Evolutionary conservation across 2,888 invertebrate genomes (phyloP), one percentile per base, ranked within the genome.

Genomic region (Microdon myrmicae): DNA sequence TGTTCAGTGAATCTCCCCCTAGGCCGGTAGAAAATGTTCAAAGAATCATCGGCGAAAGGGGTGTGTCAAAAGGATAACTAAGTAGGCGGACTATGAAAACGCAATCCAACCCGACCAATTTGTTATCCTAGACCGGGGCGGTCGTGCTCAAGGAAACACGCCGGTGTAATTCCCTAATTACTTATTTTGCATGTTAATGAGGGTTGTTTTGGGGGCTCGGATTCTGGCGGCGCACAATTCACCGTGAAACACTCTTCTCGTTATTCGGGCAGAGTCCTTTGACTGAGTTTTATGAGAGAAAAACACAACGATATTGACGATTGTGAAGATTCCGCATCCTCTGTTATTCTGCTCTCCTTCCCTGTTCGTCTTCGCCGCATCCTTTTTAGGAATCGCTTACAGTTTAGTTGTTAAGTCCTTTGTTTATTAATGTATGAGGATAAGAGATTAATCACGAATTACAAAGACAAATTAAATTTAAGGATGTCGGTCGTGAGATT

Each of bases 171-270:
- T 47, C 47, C 29, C 31, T 47, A 41, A 45, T 64, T 58, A 47
- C 47, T 32, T 43, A 45, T 47, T 58, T 53, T 64, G 43, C 58
- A 64, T 58, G 47, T 47, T 53, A 43, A 51, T 45, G 16, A 31
- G 56, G 51, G 43, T 43, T 41, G 41, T 20, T 38, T 19, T 35
- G 19, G 17, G n/a, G n/a, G n/a, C n/a, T n/a, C n/a, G n/a, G n/a
- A n/a, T n/a, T n/a, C n/a, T n/a, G n/a, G n/a, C n/a, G n/a, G n/a
- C n/a, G n/a, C n/a, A n/a, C n/a, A n/a, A n/a, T n/a, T n/a, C n/a
- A n/a, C n/a, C n/a, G n/a, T n/a, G n/a, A n/a, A n/a, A n/a, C n/a
- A n/a, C n/a, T n/a, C n/a, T n/a, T n/a, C n/a, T n/a, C n/a, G n/a
- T n/a, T n/a, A n/a, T n/a, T n/a, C n/a, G n/a, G n/a, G n/a, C n/a